These are phyloP conservation scores for Microctonus brassicae DNA, from an alignment of 2,888 invertebrate species.

Conservation along the genomic window DNA sequence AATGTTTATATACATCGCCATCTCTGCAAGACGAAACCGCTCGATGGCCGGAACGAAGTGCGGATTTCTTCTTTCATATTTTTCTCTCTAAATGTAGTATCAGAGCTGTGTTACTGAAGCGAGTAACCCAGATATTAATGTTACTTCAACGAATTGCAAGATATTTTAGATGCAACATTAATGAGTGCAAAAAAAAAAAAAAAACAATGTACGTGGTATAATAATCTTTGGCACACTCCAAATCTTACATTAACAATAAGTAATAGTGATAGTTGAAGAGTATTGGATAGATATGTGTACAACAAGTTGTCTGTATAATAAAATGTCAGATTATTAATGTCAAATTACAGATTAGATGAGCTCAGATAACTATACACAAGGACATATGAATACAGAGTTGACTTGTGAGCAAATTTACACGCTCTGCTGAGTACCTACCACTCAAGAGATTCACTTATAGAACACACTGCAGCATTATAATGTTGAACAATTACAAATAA, in stretches of 20 bases:
- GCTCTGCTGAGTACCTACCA: constrained; percentile 24
- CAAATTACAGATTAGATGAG: constrained; percentile 5
- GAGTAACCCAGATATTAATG: constrained; percentile 46
- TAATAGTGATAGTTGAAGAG: neutral
- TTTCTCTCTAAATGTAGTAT: constrained; percentile 41
- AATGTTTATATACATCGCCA: constrained; percentile 2
- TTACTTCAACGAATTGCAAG: constrained; percentile 40
- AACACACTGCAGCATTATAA: neutral
- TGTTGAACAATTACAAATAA: constrained; percentile 6
- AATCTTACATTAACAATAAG: neutral
- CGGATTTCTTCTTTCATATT: constrained; percentile 49
- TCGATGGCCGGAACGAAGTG: constrained; percentile 48
- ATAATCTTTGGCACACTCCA: neutral
- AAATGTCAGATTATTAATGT: neutral
- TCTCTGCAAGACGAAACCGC: constrained; percentile 22
- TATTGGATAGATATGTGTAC: neutral
- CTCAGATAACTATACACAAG: constrained; percentile 15
- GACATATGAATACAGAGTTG: constrained; percentile 1
- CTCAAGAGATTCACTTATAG: constrained; percentile 21
- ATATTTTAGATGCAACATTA: constrained; percentile 20
- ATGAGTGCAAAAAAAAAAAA: constrained; percentile 12
- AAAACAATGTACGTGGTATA: neutral
- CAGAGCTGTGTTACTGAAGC: constrained; percentile 43
- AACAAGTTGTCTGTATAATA: constrained; percentile 1
- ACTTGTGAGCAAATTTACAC: constrained; percentile 34